phyloP scores from a whole-genome alignment of 2,888 invertebrate species.

The Cantharis rufa region DNA sequence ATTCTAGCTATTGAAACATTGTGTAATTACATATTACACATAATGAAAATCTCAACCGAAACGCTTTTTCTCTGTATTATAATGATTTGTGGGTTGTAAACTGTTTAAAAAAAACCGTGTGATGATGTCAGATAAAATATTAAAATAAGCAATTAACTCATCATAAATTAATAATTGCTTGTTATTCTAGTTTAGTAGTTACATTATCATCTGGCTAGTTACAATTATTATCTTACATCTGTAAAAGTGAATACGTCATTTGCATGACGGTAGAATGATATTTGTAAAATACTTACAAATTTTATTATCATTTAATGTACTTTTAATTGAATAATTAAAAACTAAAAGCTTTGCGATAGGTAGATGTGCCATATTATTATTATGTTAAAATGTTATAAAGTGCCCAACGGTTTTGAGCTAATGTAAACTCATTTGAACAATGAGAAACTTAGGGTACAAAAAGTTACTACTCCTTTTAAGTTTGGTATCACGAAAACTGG shows the following conservation, averaged over 20 bases:
- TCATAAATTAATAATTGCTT: neutral
- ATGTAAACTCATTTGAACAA: neutral
- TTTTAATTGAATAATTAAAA: neutral
- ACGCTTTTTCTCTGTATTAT: conserved; percentile 7
- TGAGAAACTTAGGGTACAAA: neutral
- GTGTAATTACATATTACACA: conserved; percentile 15
- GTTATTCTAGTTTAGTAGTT: neutral
- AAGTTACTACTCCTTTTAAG: neutral
- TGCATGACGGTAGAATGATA: neutral
- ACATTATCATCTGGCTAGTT: neutral
- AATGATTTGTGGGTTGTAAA: neutral
- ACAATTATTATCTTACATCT: neutral
- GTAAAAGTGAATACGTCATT: neutral
- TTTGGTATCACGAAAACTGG: neutral
- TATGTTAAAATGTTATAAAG: neutral
- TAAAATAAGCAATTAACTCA: neutral
- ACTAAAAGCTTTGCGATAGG: neutral
- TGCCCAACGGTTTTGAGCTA: neutral
- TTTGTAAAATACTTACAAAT: neutral
- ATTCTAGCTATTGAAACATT: conserved; percentile 15
- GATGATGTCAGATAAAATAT: neutral
- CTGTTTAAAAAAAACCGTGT: neutral
- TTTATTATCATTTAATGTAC: neutral
- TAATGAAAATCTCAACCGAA: conserved; percentile 8
- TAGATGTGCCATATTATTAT: neutral